These are phyloP conservation scores for Coreoperca whiteheadi DNA, from an alignment of 2,113 vertebrate species.

Conservation along the genomic window DNA sequence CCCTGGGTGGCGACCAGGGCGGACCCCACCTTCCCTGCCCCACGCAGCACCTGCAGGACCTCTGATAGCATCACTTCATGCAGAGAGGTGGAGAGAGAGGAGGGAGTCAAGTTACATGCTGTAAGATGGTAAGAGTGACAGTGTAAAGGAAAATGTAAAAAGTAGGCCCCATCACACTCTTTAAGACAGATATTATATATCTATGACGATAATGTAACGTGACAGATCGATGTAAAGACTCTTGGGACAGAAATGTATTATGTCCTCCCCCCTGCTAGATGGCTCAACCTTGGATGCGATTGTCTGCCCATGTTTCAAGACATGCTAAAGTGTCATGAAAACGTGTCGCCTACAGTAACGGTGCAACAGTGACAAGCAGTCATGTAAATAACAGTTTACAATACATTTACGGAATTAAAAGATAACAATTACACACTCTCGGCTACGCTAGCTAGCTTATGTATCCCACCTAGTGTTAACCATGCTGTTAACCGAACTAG, in stretches of 20 bases:
- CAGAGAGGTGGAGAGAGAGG: not conserved
- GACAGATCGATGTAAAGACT: not conserved
- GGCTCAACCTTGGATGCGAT: slow-evolving; percentile 53
- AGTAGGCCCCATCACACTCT: too few species aligned
- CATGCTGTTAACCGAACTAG: slow-evolving; percentile 27
- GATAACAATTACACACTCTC: not conserved
- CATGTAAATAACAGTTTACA: not conserved
- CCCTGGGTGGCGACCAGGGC: slow-evolving; percentile 80
- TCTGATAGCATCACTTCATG: slow-evolving; percentile 78
- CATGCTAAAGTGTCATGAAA: not conserved
- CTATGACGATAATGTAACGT: not conserved
- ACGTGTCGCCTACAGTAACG: slow-evolving; percentile 18
- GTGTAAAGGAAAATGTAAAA: not conserved
- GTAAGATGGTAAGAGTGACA: not conserved
- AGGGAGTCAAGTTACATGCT: not conserved
- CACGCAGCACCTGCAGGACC: slow-evolving; percentile 82
- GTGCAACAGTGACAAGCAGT: not conserved
- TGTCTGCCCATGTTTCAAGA: not conserved
- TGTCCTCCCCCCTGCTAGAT: not conserved
- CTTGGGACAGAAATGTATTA: too few species aligned
- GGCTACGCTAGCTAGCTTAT: not conserved
- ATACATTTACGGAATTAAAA: not conserved
- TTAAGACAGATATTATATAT: too few species aligned
- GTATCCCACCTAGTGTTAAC: not conserved
- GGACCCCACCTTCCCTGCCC: slow-evolving; percentile 82